Base-by-base conservation (phyloP, 1,140 invertebrate species). In the Musca vetustissima region DNA sequence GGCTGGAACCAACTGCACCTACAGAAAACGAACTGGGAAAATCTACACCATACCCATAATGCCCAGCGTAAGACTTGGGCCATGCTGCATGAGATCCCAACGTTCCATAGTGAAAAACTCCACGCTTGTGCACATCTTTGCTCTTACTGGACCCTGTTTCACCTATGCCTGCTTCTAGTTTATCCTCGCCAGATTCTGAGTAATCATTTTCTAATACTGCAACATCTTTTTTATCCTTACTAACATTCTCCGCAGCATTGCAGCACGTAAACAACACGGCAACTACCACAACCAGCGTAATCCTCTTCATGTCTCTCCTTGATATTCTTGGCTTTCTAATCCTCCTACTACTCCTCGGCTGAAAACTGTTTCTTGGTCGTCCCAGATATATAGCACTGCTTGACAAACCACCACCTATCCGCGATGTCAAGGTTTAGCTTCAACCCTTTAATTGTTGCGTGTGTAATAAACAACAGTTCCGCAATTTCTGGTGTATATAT, bases 391-490 rank as follows among this genome's bases (percentile, higher is more conserved):
- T n/a, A n/a, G n/a, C n/a, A 48, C 32, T 15, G 64, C 65, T n/a
- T n/a, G n/a, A n/a, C 52, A 43, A 59, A 57, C 3, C 61, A 69
- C 64, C 69, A 73, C 36, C 49, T 50, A 52, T 22, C 13, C 48
- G 72, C 48, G 72, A 75, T 78, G 76, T 75, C 73, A 74, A 76
- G 73, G 72, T 72, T 70, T 72, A 32, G 64, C 74, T 72, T 67
- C 74, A 72, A 71, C 74, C 73, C 75, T 32, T 66, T 75, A 71
- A 70, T 74, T 53, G 74, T 70, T 76, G 71, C 68, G 73, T 74
- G 71, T 69, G 77, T 74, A 80, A 80, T 80, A 75, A 80, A 80
- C 77, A 74, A 72, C 76, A 80, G 78, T 80, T 80, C 78, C 78
- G 76, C 74, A 72, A 72, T 73, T 28, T 72, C 71, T 80, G 75